A percentile compares a stretch with the other conserved stretches of the same genome.
These are phyloP conservation scores for Ennomos fuscantarius DNA, from an alignment of 2,888 invertebrate genomes.

Conservation along the genomic window DNA sequence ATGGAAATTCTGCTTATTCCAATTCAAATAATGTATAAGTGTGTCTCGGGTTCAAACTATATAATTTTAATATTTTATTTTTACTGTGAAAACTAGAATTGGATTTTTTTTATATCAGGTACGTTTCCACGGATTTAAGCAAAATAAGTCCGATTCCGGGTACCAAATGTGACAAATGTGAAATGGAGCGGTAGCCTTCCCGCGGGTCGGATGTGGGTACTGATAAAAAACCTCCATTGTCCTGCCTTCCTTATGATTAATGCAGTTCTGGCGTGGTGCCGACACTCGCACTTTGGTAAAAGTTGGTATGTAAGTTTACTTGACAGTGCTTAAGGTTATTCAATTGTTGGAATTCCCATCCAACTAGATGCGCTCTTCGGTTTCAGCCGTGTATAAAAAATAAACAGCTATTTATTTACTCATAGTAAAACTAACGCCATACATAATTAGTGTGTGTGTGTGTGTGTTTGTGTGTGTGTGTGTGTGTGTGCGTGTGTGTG, in stretches of 20 bases:
- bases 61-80: not conserved
- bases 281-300: conserved; percentile 47
- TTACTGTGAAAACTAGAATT: conserved; percentile 17
- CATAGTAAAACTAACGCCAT: too few species aligned
- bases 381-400: too few species aligned
- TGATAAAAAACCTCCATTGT: conserved; percentile 67
- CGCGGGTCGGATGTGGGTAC: conserved; percentile 49
- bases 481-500: too few species aligned
- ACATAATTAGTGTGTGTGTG: too few species aligned
- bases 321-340: conserved; percentile 17
- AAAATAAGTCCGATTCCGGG: conserved; percentile 42
- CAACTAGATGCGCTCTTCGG: too few species aligned
- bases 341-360: not conserved
- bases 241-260: conserved; percentile 68
- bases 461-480: too few species aligned
- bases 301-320: conserved; percentile 4
- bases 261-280: conserved; percentile 66
- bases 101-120: conserved; percentile 17
- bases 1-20: too few species aligned
- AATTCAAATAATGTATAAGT: too few species aligned
- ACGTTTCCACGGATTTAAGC: conserved; percentile 31
- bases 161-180: conserved; percentile 61
- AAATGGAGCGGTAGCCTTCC: conserved; percentile 53
- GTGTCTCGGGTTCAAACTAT: too few species aligned
- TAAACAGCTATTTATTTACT: too few species aligned